These are phyloP conservation scores for Columba janthina DNA, from an alignment of 2,113 vertebrate species.

Conservation along the genomic window DNA sequence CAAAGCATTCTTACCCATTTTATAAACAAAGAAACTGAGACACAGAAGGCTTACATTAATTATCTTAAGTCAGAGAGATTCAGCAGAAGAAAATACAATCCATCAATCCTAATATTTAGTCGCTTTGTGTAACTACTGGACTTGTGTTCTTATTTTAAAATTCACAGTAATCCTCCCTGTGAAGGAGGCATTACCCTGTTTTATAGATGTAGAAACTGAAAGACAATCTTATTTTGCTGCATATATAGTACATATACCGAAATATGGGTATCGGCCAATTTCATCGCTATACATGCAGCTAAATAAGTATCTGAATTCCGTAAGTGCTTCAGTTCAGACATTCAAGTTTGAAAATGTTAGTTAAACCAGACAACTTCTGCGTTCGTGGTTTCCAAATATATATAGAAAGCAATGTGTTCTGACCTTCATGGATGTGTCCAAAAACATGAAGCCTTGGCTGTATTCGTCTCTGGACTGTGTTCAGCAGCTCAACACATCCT, in stretches of 20 bases:
- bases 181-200: neutral
- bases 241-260: neutral
- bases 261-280: neutral
- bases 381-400: neutral
- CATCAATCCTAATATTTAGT: neutral
- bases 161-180: neutral
- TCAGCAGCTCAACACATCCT: constrained; percentile 94
- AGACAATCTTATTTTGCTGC: neutral
- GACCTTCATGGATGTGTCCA: constrained; percentile 97
- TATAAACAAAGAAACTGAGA: neutral
- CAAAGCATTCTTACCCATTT: neutral
- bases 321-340: neutral
- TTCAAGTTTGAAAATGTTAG: neutral
- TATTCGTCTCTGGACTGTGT: constrained; percentile 93
- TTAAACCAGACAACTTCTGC: neutral
- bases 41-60: neutral
- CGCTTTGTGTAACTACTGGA: neutral
- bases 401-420: neutral
- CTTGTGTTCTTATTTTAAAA: neutral
- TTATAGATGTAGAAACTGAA: neutral
- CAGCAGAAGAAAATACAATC: neutral
- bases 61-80: neutral
- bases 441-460: constrained; percentile 94
- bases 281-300: neutral
- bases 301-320: neutral